Percentiles rank a stretch among this genome's conserved stretches.
Evolutionary conservation across 2,113 vertebrate species (phyloP).

Genomic region (Tenebrosternarchus preto): DNA sequence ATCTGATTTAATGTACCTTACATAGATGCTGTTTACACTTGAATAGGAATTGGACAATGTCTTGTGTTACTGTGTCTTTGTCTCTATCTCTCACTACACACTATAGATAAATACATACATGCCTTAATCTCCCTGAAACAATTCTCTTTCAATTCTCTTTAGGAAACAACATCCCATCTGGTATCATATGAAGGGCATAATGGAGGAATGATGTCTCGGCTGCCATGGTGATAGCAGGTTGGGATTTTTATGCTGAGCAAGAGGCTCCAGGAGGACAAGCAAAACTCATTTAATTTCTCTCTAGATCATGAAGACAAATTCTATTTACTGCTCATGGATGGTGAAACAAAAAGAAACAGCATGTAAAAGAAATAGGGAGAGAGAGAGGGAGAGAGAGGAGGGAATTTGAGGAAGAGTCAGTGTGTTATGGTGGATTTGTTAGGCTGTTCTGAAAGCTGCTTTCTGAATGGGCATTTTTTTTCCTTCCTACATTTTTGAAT

Average conservation of each 20-base stretch:
- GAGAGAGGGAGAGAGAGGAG: constrained; percentile 19
- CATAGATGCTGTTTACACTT: background rate
- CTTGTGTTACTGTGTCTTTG: background rate
- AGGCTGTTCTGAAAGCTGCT: constrained; percentile 52
- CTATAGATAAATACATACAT: constrained; percentile 22
- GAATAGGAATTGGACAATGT: background rate
- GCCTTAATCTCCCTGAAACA: constrained; percentile 32
- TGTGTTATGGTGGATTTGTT: constrained; percentile 64
- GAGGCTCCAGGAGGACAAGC: constrained; percentile 53
- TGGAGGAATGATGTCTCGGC: constrained; percentile 53
- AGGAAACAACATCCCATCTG: constrained; percentile 43
- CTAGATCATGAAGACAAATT: constrained; percentile 68
- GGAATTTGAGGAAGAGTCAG: constrained; percentile 10
- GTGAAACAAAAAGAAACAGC: constrained; percentile 24
- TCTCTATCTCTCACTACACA: background rate
- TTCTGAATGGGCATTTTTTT: constrained; percentile 51
- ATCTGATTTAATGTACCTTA: background rate
- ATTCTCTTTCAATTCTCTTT: constrained; percentile 43
- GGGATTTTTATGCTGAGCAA: constrained; percentile 62
- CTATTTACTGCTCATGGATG: constrained; percentile 65
- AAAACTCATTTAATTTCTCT: constrained; percentile 67
- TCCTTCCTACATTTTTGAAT: background rate
- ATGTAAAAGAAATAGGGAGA: constrained; percentile 30
- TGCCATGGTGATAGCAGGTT: constrained; percentile 48
- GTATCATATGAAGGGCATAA: constrained; percentile 48